Percentiles rank a stretch among this genome's conserved stretches.
These are phyloP conservation scores for Myrmecobius fasciatus DNA, from an alignment of 2,113 vertebrate genomes.

Conservation along the genomic window DNA sequence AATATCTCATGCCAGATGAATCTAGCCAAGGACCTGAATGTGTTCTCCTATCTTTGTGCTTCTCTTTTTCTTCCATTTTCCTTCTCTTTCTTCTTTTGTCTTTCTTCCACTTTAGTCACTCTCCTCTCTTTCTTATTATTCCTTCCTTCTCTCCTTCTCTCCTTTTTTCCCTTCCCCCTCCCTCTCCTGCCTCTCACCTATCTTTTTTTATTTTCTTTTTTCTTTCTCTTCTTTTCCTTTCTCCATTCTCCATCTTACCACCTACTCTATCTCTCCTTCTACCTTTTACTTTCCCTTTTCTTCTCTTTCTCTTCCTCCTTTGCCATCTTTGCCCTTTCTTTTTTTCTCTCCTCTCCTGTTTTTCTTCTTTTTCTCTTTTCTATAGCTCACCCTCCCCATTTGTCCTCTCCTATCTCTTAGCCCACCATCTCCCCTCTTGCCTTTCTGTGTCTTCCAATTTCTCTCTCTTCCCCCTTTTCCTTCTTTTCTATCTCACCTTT, in stretches of 20 bases:
- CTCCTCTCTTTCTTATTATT: neutral
- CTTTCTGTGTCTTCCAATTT: neutral
- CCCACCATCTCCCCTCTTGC: neutral
- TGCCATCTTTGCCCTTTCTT: too few species aligned
- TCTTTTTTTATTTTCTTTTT: neutral
- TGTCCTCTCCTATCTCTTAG: neutral
- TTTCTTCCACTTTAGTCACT: neutral
- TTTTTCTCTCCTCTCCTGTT: too few species aligned
- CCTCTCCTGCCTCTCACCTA: neutral
- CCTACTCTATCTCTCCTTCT: neutral
- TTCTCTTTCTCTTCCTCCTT: too few species aligned
- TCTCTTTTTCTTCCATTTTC: neutral
- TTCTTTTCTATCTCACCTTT: neutral
- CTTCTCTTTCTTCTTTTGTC: neutral
- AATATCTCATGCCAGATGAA: neutral
- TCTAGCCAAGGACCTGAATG: slow-evolving; percentile 34
- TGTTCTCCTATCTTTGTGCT: slow-evolving; percentile 9
- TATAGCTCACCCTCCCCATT: neutral
- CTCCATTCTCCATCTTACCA: neutral
- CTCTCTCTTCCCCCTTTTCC: neutral
- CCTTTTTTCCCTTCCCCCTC: neutral
- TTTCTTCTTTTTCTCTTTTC: neutral
- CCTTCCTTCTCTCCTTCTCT: neutral
- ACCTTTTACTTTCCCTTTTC: too few species aligned
- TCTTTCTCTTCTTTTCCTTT: neutral